These are phyloP conservation scores for Ia io DNA, from an alignment of 2,113 vertebrate genomes.

Conservation along the genomic window DNA sequence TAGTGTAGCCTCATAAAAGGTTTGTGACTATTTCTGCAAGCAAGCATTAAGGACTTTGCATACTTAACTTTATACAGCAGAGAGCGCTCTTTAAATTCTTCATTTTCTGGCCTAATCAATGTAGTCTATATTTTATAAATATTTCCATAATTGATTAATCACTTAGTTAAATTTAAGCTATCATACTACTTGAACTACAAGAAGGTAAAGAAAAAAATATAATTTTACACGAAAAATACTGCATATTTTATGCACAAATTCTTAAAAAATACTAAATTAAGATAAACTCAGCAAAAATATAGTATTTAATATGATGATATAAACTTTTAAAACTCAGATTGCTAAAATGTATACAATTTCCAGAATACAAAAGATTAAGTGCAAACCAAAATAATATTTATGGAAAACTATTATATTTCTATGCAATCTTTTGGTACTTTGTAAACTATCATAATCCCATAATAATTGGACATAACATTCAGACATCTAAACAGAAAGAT, in stretches of 20 bases:
- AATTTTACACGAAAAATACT: not conserved
- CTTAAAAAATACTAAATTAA: not conserved
- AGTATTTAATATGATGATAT: not conserved
- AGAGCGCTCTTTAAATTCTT: not conserved
- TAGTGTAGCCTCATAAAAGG: not conserved
- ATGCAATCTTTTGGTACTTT: not conserved
- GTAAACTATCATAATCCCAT: not conserved
- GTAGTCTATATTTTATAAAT: not conserved
- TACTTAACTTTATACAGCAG: conserved; percentile 10
- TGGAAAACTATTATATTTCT: not conserved
- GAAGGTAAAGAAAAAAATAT: not conserved
- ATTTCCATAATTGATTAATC: not conserved
- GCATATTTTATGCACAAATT: not conserved
- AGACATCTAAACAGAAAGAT: not conserved
- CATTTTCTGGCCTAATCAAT: conserved; percentile 6
- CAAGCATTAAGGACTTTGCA: not conserved
- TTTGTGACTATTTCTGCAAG: not conserved
- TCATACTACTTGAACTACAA: not conserved
- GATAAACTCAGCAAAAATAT: not conserved
- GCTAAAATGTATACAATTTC: not conserved
- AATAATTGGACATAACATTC: not conserved
- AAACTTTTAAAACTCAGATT: not conserved
- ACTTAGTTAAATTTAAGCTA: not conserved
- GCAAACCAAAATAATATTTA: not conserved
- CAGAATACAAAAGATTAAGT: not conserved